phyloP scores from a whole-genome alignment of 1,140 invertebrate genomes.

The Leucophenga varia region DNA sequence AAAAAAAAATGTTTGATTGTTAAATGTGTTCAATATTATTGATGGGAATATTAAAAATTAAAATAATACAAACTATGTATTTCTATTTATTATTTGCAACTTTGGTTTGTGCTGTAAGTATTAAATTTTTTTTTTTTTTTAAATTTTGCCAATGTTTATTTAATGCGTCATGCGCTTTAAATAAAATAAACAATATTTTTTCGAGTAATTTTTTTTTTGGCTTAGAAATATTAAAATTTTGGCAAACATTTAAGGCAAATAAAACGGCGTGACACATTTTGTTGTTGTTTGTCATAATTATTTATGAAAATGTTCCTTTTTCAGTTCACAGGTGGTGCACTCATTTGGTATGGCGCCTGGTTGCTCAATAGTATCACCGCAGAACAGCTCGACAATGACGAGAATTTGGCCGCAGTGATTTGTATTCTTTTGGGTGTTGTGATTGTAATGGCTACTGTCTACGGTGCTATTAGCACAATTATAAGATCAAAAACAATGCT shows the following conservation, averaged over 20 bases:
- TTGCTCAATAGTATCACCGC: constrained; percentile 32
- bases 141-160: no score
- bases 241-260: no score
- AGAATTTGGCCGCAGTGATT: constrained; percentile 29
- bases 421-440: constrained; percentile 39
- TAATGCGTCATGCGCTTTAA: no score
- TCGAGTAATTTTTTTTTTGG: no score
- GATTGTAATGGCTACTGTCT: constrained; percentile 31
- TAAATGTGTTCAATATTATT: no score
- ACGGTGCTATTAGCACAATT: constrained; percentile 25
- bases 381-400: constrained; percentile 31
- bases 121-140: background rate
- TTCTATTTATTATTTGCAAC: constrained; percentile 36
- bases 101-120: constrained; percentile 39
- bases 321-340: constrained; percentile 34
- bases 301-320: no score
- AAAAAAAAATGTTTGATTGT: constrained; percentile 2
- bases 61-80: no score
- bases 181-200: no score
- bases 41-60: no score
- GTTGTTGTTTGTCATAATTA: no score
- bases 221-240: no score
- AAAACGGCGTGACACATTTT: no score
- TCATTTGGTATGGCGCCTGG: constrained; percentile 49
- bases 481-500: constrained; percentile 35